These are phyloP conservation scores for Ceyx margarethae DNA, from an alignment of 2,113 vertebrate species.

Conservation along the genomic window DNA sequence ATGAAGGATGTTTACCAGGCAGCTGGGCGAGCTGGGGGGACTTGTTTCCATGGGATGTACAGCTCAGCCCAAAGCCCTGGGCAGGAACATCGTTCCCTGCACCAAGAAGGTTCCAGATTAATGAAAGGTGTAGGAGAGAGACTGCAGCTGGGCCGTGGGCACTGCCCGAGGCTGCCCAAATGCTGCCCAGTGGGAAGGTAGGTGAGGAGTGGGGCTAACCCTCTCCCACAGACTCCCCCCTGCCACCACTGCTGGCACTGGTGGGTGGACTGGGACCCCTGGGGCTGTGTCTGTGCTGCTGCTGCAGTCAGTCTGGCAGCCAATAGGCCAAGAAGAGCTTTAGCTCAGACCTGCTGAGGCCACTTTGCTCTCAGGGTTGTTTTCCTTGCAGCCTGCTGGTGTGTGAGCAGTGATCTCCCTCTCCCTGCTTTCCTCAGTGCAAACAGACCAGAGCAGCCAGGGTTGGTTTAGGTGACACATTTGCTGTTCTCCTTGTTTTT, in stretches of 20 bases:
- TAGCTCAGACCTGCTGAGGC: neutral
- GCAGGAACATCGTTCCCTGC: neutral
- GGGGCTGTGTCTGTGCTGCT: rapidly evolving
- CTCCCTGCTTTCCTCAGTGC: rapidly evolving
- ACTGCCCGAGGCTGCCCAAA: neutral
- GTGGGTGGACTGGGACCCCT: neutral
- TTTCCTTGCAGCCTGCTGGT: neutral
- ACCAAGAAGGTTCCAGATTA: neutral
- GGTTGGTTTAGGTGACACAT: neutral
- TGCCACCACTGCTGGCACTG: neutral
- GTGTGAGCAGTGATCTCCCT: rapidly evolving
- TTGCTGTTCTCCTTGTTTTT: neutral
- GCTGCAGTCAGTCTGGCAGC: rapidly evolving
- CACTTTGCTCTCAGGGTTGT: rapidly evolving
- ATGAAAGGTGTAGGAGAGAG: rapidly evolving
- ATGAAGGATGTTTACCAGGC: neutral
- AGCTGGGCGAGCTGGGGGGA: neutral
- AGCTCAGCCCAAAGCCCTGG: neutral
- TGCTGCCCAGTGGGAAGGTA: rapidly evolving
- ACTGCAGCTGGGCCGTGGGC: rapidly evolving
- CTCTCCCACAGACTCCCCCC: too few species aligned
- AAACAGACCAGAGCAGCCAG: neutral
- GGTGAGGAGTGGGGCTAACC: rapidly evolving
- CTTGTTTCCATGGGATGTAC: rapidly evolving
- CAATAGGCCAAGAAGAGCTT: neutral